Conservation (phyloP, 37 sponge, comb jelly and placozoan genomes). For the Trichoplax adhaerens region DNA sequence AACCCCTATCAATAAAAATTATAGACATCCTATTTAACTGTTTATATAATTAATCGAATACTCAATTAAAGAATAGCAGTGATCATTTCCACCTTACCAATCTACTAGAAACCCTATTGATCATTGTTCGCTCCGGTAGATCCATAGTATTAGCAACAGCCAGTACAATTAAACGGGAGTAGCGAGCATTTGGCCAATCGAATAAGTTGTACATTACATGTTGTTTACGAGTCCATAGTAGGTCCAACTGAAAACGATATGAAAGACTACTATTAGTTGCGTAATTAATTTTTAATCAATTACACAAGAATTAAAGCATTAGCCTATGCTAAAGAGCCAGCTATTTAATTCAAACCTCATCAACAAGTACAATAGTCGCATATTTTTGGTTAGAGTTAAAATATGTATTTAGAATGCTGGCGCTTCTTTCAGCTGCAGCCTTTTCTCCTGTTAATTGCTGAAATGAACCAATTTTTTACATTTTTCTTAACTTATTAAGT, state of each 20-base stretch:
- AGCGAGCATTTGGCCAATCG: slow-evolving; percentile 71
- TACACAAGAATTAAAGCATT: too few relatives aligned
- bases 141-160: slow-evolving; percentile 99
- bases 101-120: slow-evolving; percentile 66
- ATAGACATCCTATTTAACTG: too few relatives aligned
- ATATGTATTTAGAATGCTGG: slow-evolving; percentile 38
- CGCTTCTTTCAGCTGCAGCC: slow-evolving; percentile 39
- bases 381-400: slow-evolving; percentile 19
- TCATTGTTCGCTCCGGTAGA: slow-evolving; percentile 81
- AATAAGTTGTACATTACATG: slow-evolving; percentile 86
- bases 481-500: too few relatives aligned
- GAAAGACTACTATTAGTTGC: not conserved
- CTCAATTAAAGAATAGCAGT: too few relatives aligned
- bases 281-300: too few relatives aligned
- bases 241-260: slow-evolving; percentile 43
- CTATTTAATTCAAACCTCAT: slow-evolving; percentile 36
- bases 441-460: slow-evolving; percentile 75
- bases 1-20: slow-evolving; percentile 39
- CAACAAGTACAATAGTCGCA: slow-evolving; percentile 60
- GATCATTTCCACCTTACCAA: slow-evolving; percentile 34
- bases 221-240: slow-evolving; percentile 87
- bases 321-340: too few relatives aligned
- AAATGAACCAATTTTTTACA: too few relatives aligned
- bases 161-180: slow-evolving; percentile 57
- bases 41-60: too few relatives aligned